Base-by-base conservation (phyloP, 2,113 vertebrate genomes). In the Xyliphius kryptos region DNA sequence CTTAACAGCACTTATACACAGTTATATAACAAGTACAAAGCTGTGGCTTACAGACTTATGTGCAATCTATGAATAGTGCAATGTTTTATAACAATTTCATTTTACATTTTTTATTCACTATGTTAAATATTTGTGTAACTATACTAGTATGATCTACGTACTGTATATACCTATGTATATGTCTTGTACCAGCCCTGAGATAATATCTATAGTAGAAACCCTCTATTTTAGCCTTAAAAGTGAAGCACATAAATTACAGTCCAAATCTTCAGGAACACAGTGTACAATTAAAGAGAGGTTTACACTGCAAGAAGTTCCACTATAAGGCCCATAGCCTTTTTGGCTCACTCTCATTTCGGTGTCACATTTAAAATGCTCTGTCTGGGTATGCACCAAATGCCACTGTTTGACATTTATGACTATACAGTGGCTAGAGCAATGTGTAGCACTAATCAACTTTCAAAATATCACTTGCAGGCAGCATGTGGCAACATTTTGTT, bases 351-450 rank as follows among this genome's bases (percentile, higher is more conserved):
- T 50, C 54, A 36, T 80, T 78, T 78, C 32, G 50, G 46, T 74
- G 74, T 78, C 78, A 81, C 9, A 43, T 43, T 43, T 12, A 43
- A 5, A 43, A 43, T 12, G 40, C 11, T 43, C 40, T 12, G 40
- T 43, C 74, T 22, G 46, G 32, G 26, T 79, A 76, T 70, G 75
- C 68, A 80, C 81, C 81, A 84, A 84, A 85, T 84, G 78, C 79
- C 81, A 86, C 63, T 72, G 69, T 57, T 68, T 86, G 83, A 82
- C 82, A 86, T 87, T 85, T 86, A 69, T 71, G 79, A 69, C 48
- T 53, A 51, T 51, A 62, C 64, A 40, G 40, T 38, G 21, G 61
- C 62, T 14, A 55, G 21, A 68, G 52, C 61, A 74, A 66, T 44
- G 40, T 17, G 53, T 62, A 63, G 58, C 19, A 59, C 53, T 77